Conservation (phyloP, 2,797 vertebrate species). For the Lophotriccus pileatus region DNA sequence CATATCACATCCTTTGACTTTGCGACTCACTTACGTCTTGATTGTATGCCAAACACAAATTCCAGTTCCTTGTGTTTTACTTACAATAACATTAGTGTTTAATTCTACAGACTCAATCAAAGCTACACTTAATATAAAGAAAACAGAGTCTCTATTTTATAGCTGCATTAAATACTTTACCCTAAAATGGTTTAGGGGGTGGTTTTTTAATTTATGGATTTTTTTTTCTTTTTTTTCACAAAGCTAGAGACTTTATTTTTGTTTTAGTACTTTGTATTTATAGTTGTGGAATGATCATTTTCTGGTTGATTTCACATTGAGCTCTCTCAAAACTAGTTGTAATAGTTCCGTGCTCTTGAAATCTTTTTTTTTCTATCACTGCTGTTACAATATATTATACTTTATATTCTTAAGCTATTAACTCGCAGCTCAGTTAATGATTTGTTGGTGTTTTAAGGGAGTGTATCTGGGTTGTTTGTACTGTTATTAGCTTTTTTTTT, state of each 20-base stretch:
- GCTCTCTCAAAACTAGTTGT: conserved; percentile 71
- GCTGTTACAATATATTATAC: conserved; percentile 62
- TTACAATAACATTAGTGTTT: conserved; percentile 72
- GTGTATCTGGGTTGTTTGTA: not conserved
- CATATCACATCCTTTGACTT: conserved; percentile 46
- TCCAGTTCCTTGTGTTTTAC: conserved; percentile 65
- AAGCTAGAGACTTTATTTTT: conserved; percentile 66
- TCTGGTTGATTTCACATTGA: conserved; percentile 78
- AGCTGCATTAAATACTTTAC: conserved; percentile 74
- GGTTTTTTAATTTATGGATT: conserved; percentile 67
- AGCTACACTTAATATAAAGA: conserved; percentile 74
- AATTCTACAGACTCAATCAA: conserved; percentile 75
- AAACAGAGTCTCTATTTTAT: conserved; percentile 73
- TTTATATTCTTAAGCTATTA: conserved; percentile 73
- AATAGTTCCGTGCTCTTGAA: conserved; percentile 71
- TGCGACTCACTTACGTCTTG: conserved; percentile 57
- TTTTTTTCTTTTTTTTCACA: conserved; percentile 1
- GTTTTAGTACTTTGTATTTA: conserved; percentile 74
- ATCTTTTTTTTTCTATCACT: conserved; percentile 63
- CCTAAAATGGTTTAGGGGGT: conserved; percentile 64
- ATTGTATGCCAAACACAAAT: conserved; percentile 61
- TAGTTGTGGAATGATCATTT: conserved; percentile 72
- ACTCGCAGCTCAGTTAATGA: conserved; percentile 65
- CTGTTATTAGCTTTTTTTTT: not conserved
- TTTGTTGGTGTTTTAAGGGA: conserved; percentile 53